Percentiles rank a stretch among this genome's conserved stretches.
Conservation (phyloP, 2,888 invertebrate species). For the Cepaea hortensis region DNA sequence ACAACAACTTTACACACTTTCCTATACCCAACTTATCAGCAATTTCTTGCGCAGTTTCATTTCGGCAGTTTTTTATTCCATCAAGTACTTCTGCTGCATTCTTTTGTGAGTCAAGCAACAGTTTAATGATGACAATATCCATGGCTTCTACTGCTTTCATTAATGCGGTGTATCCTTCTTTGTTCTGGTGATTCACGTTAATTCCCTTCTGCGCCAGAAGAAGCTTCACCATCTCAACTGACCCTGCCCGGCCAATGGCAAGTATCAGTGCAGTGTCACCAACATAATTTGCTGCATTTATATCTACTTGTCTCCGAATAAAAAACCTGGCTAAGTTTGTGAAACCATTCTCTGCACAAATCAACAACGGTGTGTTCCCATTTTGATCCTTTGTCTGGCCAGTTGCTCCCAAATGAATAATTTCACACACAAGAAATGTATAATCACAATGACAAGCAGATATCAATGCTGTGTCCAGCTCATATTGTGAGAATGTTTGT, state of each 20-base stretch:
- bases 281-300: not conserved
- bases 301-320: not conserved
- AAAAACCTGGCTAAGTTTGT: not conserved
- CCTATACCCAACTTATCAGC: not conserved
- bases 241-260: not conserved
- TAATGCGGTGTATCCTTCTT: not conserved
- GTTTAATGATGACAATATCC: not conserved
- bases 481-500: not conserved
- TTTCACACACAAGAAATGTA: not conserved
- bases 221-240: not conserved
- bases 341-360: not conserved
- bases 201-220: not conserved
- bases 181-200: not conserved
- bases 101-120: not conserved
- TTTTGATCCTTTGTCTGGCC: not conserved
- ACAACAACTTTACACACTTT: not conserved
- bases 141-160: not conserved
- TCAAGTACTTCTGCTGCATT: not conserved
- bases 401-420: not conserved
- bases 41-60: not conserved
- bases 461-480: not conserved
- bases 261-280: not conserved
- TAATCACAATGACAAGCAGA: not conserved
- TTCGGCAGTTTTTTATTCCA: not conserved
- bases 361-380: not conserved